Evolutionary conservation across 2,888 invertebrate species (phyloP).

Genomic region (Dioctria rufipes): DNA sequence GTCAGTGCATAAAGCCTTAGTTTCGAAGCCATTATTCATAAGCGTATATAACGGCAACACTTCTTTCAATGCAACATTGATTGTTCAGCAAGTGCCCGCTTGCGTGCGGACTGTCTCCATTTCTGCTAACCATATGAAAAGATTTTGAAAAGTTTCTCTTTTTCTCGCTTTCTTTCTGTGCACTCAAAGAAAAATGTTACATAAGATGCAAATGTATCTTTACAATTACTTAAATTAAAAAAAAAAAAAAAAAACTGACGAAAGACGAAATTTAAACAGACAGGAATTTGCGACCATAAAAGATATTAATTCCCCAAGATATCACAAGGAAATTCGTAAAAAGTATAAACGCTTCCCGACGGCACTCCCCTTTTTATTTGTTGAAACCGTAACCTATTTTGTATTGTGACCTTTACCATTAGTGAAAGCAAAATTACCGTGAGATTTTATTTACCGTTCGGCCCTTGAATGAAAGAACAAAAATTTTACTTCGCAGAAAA

Average conservation of each 20-base stretch:
- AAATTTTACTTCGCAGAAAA: slow-evolving; percentile 7
- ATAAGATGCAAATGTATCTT: neutral
- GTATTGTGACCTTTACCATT: slow-evolving; percentile 18
- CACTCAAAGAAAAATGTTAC: slow-evolving; percentile 2
- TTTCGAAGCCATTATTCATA: neutral
- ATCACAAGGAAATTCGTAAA: neutral
- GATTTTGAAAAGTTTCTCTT: no score
- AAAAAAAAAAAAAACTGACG: neutral
- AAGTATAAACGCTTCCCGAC: neutral
- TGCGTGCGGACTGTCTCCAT: no score
- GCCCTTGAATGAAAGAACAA: neutral
- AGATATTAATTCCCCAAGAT: neutral
- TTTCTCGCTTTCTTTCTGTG: no score
- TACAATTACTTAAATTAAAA: neutral
- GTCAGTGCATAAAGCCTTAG: slow-evolving; percentile 1
- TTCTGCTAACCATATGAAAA: no score
- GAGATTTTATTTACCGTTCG: slow-evolving; percentile 5
- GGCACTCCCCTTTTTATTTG: neutral
- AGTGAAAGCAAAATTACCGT: slow-evolving; percentile 16
- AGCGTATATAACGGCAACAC: neutral
- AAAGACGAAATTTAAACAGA: neutral
- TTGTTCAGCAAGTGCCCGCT: neutral
- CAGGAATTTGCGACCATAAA: no score
- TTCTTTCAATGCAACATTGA: neutral
- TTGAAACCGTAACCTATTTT: slow-evolving; percentile 11